phyloP scores from a whole-genome alignment of 1,140 invertebrate species.

The Pseudomyrmex gracilis region DNA sequence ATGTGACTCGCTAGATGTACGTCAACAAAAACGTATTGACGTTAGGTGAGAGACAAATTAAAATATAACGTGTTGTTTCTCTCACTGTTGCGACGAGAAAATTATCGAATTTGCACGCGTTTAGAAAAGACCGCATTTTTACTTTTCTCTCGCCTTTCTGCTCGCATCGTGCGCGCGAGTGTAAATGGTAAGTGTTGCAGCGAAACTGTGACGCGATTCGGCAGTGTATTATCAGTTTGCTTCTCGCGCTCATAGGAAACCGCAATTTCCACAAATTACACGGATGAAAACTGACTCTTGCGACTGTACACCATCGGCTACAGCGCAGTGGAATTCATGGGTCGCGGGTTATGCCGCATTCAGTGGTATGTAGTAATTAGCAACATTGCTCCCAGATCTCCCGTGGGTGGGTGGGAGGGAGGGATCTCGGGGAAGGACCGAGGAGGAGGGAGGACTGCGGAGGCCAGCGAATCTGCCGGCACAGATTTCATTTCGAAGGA shows the following conservation, averaged over 20 bases:
- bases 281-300: slow-evolving; percentile 72
- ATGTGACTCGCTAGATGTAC: too few species aligned
- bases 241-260: slow-evolving; percentile 69
- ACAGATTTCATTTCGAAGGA: slow-evolving; percentile 78
- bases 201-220: slow-evolving; percentile 39
- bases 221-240: slow-evolving; percentile 71
- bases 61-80: too few species aligned
- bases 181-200: slow-evolving; percentile 36
- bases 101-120: too few species aligned
- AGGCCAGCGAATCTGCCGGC: slow-evolving; percentile 54
- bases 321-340: slow-evolving; percentile 80
- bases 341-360: slow-evolving; percentile 83
- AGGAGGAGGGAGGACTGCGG: background rate
- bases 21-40: too few species aligned
- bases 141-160: background rate
- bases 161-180: too few species aligned
- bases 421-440: slow-evolving; percentile 1
- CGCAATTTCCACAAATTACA: slow-evolving; percentile 71
- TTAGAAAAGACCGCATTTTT: slow-evolving; percentile 5
- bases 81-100: too few species aligned
- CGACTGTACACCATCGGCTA: slow-evolving; percentile 76
- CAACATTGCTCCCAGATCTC: slow-evolving; percentile 78
- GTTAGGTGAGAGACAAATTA: too few species aligned
- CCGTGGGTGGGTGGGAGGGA: slow-evolving; percentile 68
- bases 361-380: slow-evolving; percentile 84